Evolutionary conservation across 2,113 vertebrate genomes (phyloP), one percentile per base, ranked within the genome.

Genomic region (Protobothrops mucrosquamatus): DNA sequence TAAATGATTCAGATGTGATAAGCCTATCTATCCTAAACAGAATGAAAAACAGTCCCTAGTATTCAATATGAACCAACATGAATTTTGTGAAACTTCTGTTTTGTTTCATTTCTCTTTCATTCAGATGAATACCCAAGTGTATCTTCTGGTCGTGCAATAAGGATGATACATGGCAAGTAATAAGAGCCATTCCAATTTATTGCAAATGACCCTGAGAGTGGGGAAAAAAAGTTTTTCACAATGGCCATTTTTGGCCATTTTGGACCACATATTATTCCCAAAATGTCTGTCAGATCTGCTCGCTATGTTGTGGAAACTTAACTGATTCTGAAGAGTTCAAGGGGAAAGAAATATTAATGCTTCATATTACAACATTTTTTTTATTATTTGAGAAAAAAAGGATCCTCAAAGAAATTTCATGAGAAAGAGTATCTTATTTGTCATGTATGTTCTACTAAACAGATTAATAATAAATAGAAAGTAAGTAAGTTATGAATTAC

Each of bases 401-500:
- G 3, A 85, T 96, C 96, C 88, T 94, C 91, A 89, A 91, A 94
- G 0, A 2, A 90, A 55, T 87, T 95, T 97, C 93, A 94, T 57
- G 90, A 96, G 93, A 95, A 64, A 91, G 86, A 93, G 93, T 29
- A 95, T 52, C 93, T 94, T 26, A 74, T 64, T 92, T 34, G 87
- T 34, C 18, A 69, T 87, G 26, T 51, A 86, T 57, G 2, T 4
- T 29, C 90, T 95, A 93, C 46, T 87, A 87, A 90, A 85, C 2
- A 92, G 86, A 64, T 89, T 69, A 92, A 81, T 39, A 56, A 91
- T 55, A 90, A 85, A 88, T 22, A 87, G 74, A 87, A 87, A 93
- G 89, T 91, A 87, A 92, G 61, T 51, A 93, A 69, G 34, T 95
- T 95, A 81, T 92, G 92, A 96, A 93, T 94, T 94, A 94, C 94